Evolutionary conservation across 2,888 invertebrate species (phyloP).

Genomic region (Parnassius orleans): DNA sequence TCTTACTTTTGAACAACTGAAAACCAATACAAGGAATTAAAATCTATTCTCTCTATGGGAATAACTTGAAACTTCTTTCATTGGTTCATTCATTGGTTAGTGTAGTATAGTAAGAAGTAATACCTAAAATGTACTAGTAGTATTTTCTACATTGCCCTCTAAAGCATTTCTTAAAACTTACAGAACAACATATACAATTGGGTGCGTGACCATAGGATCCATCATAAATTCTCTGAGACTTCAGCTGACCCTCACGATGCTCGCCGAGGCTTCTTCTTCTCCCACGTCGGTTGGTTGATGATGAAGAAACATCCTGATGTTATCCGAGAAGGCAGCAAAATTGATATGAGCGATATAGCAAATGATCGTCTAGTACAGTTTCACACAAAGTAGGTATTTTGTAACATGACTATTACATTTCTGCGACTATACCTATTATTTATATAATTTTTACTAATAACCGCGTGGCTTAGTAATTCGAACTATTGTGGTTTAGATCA

Average conservation of each 20-base stretch:
- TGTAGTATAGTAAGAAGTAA: no score
- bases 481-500: no score
- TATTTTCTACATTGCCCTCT: neutral
- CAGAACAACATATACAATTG: constrained; percentile 87
- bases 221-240: constrained; percentile 88
- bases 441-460: no score
- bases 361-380: constrained; percentile 89
- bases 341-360: constrained; percentile 91
- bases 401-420: no score
- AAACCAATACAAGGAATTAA: no score
- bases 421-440: no score
- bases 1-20: no score
- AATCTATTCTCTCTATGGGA: no score
- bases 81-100: no score
- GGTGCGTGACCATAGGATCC: constrained; percentile 88
- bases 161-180: constrained; percentile 4
- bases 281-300: constrained; percentile 96
- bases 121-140: no score
- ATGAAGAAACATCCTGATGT: constrained; percentile 94
- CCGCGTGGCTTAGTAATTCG: no score
- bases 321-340: constrained; percentile 85
- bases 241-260: constrained; percentile 92
- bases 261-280: constrained; percentile 92
- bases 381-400: constrained; percentile 83
- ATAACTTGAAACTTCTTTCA: no score